Conservation (phyloP, 2,797 vertebrate species). For the Phoxinus dragarum region DNA sequence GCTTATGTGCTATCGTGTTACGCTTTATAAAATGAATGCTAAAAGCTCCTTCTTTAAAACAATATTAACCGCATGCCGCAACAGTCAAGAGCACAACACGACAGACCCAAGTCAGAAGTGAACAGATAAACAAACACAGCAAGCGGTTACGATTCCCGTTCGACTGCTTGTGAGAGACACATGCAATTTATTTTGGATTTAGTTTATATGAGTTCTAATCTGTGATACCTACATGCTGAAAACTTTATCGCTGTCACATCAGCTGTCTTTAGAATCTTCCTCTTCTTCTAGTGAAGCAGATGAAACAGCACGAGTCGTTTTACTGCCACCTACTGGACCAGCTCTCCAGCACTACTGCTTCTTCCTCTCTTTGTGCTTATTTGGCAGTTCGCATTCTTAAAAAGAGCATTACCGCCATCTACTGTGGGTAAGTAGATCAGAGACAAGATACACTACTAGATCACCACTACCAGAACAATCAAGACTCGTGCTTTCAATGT, state of each 20-base stretch:
- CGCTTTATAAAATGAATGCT: not conserved
- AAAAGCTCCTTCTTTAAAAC: not conserved
- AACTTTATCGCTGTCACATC: not conserved
- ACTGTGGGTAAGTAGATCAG: too few relatives aligned
- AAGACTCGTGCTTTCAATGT: too few relatives aligned
- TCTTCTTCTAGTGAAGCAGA: conserved; percentile 26
- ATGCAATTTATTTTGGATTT: not conserved
- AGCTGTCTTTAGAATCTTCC: conserved; percentile 17
- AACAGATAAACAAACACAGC: not conserved
- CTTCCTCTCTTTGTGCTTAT: too few relatives aligned
- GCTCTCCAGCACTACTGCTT: not conserved
- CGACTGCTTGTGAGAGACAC: not conserved
- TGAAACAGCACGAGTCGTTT: not conserved
- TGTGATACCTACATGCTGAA: conserved; percentile 38
- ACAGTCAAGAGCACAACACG: not conserved
- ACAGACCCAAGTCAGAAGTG: not conserved
- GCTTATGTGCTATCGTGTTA: not conserved
- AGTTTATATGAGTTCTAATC: not conserved
- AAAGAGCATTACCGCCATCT: too few relatives aligned
- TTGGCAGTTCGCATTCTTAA: too few relatives aligned
- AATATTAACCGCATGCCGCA: not conserved
- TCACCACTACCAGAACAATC: too few relatives aligned
- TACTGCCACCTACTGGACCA: conserved; percentile 15
- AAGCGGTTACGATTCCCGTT: not conserved
- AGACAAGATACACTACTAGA: too few relatives aligned